These are phyloP conservation scores for Clistopyga incitator DNA, from an alignment of 2,888 invertebrate species.

Conservation along the genomic window DNA sequence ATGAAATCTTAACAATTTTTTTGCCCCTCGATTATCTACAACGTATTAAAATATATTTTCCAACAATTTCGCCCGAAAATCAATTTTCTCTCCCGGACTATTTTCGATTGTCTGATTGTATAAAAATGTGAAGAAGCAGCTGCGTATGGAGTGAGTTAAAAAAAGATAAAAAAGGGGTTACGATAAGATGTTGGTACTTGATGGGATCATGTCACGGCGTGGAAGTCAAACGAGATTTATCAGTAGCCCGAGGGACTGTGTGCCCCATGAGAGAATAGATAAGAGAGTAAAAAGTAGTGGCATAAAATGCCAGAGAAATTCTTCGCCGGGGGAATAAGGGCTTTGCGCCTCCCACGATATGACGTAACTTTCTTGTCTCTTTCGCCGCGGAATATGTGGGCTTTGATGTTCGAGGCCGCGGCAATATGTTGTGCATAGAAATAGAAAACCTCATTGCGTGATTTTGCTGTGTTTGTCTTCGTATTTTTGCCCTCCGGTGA, in stretches of 20 bases:
- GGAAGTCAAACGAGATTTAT: conserved; percentile 2
- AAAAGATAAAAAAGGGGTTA: not conserved
- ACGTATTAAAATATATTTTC: too few relatives aligned
- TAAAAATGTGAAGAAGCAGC: not conserved
- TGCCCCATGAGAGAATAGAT: not conserved
- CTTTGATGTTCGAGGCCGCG: conserved; percentile 35
- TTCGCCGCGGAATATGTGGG: not conserved
- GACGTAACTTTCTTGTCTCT: not conserved
- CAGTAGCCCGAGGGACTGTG: not conserved
- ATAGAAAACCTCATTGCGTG: not conserved
- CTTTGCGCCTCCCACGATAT: not conserved
- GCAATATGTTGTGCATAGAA: conserved; percentile 24
- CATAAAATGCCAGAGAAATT: conserved; percentile 20
- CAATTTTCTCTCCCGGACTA: not conserved
- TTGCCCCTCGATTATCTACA: too few relatives aligned
- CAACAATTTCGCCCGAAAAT: not conserved
- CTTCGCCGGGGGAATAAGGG: not conserved
- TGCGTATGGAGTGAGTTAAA: not conserved
- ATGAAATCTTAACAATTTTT: too few relatives aligned
- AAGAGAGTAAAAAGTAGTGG: not conserved
- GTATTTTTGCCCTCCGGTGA: not conserved
- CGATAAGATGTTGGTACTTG: not conserved
- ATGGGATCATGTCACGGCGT: not conserved
- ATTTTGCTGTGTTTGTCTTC: not conserved
- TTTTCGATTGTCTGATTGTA: not conserved